Evolutionary conservation across 2,888 invertebrate species (phyloP).

Genomic region (Caenorhabditis doughertyi): DNA sequence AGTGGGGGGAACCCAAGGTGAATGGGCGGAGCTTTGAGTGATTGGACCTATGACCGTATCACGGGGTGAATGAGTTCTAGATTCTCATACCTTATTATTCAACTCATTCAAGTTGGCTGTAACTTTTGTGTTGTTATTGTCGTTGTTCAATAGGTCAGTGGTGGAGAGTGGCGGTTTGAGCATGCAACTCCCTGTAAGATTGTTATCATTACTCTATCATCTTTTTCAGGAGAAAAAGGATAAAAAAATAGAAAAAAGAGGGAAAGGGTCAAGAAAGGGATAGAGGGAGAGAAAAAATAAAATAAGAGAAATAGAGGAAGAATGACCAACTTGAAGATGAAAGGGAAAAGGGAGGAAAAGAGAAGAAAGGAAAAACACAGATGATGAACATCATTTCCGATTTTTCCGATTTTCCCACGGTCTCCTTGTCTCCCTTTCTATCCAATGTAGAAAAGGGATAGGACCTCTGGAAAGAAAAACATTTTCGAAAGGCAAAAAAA

Average conservation of each 20-base stretch:
- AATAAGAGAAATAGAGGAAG: constrained; percentile 41
- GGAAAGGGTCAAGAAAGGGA: constrained; percentile 48
- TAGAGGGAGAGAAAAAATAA: constrained; percentile 31
- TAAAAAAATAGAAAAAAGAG: constrained; percentile 14
- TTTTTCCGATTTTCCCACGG: constrained; percentile 54
- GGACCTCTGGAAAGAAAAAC: not conserved
- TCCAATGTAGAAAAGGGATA: not conserved
- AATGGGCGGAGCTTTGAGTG: constrained; percentile 44
- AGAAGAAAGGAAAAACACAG: constrained; percentile 48
- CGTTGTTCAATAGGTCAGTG: not conserved
- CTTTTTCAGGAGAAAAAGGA: constrained; percentile 30
- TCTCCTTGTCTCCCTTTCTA: constrained; percentile 1
- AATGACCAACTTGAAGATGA: constrained; percentile 54
- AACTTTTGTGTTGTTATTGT: constrained; percentile 40
- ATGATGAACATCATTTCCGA: constrained; percentile 33
- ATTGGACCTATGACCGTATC: constrained; percentile 40
- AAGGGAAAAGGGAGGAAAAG: constrained; percentile 44
- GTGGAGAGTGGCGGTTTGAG: constrained; percentile 45
- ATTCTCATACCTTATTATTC: constrained; percentile 34
- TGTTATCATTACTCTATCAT: constrained; percentile 19
- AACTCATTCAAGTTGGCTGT: constrained; percentile 41
- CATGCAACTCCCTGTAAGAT: constrained; percentile 42
- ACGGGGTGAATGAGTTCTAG: not conserved
- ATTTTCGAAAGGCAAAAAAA: not conserved
- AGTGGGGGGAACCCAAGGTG: constrained; percentile 41